Evolutionary conservation across 2,113 vertebrate species (phyloP).

Genomic region (Neomonachus schauinslandi): DNA sequence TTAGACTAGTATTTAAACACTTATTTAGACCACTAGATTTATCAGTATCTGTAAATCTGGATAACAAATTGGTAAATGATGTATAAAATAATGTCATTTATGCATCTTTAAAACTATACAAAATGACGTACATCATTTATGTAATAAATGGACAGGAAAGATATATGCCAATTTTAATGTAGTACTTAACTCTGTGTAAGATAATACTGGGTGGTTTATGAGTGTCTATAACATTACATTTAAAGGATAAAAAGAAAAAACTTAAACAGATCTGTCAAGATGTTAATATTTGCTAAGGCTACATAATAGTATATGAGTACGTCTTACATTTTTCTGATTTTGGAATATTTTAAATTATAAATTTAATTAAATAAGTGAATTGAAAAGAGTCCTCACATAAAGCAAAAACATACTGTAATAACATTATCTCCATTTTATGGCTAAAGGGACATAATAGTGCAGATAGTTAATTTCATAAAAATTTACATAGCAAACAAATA

Average conservation of each 20-base stretch:
- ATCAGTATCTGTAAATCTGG: neutral
- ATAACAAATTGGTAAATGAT: neutral
- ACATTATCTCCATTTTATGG: neutral
- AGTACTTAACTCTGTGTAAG: neutral
- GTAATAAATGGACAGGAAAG: neutral
- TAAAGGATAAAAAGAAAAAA: neutral
- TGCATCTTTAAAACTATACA: neutral
- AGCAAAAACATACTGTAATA: neutral
- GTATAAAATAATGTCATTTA: neutral
- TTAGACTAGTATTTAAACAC: neutral
- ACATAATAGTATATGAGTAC: neutral
- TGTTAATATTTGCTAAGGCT: neutral
- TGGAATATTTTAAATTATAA: neutral
- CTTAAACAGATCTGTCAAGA: neutral
- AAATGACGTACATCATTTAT: neutral
- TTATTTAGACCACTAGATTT: neutral
- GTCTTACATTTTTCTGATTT: neutral
- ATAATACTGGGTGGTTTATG: neutral
- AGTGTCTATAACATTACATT: neutral
- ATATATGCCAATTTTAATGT: neutral
- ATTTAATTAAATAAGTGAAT: neutral
- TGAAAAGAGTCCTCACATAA: neutral
- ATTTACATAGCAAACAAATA: neutral
- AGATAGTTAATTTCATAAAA: neutral
- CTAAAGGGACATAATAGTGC: neutral